Evolutionary conservation across 1,140 invertebrate genomes (phyloP).

Genomic region (Saxidomus purpurata): DNA sequence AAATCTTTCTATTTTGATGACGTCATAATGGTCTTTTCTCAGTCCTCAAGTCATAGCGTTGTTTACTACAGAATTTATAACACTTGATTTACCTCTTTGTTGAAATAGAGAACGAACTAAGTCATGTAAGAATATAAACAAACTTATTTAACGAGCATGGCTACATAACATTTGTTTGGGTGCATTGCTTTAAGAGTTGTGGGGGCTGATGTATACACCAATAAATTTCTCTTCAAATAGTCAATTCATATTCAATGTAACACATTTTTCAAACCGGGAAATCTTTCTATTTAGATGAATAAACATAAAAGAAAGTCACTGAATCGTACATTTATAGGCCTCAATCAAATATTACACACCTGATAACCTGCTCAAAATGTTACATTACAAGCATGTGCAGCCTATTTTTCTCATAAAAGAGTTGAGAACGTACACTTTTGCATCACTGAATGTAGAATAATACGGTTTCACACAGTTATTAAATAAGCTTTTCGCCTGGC

Average conservation of each 20-base stretch:
- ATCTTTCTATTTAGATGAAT: neutral
- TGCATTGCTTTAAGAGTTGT: no score
- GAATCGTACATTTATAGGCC: neutral
- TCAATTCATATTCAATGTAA: neutral
- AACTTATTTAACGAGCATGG: no score
- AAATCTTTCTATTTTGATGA: neutral
- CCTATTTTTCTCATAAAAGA: neutral
- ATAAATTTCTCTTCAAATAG: no score
- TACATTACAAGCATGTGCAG: conserved; percentile 16
- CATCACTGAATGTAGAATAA: conserved; percentile 11
- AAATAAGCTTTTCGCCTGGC: conserved; percentile 35
- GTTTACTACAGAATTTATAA: no score
- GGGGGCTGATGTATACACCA: no score
- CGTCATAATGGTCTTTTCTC: no score
- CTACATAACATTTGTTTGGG: no score
- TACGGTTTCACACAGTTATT: conserved; percentile 43
- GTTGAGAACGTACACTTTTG: conserved; percentile 50
- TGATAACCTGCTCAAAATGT: conserved; percentile 46
- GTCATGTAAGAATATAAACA: no score
- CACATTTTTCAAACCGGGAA: neutral
- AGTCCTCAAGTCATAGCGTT: no score
- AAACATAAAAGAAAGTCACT: neutral
- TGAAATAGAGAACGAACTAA: no score
- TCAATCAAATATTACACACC: conserved; percentile 24
- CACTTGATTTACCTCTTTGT: no score